Evolutionary conservation across 2,797 vertebrate genomes (phyloP).

Genomic region (Sebastolobus altivelis): DNA sequence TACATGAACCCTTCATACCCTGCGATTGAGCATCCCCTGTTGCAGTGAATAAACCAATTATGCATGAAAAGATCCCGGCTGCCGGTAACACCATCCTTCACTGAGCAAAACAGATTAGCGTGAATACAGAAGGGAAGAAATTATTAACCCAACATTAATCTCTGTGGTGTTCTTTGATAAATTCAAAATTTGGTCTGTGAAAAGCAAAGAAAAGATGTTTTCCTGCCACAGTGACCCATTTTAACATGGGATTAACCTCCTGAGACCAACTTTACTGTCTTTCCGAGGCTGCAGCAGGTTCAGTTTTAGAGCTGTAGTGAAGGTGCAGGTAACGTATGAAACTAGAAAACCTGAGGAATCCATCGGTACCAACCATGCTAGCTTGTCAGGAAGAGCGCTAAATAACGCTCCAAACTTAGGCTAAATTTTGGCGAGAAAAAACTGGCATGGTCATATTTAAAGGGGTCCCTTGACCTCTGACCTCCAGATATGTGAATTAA

Average conservation of each 20-base stretch:
- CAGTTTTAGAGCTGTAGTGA: too few species aligned
- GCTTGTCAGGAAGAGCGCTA: too few species aligned
- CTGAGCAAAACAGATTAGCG: slow-evolving; percentile 16
- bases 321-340: too few species aligned
- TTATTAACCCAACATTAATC: slow-evolving; percentile 16
- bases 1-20: slow-evolving; percentile 2
- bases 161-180: neutral
- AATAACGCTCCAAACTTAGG: too few species aligned
- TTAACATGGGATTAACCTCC: neutral
- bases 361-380: too few species aligned
- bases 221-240: neutral
- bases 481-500: too few species aligned
- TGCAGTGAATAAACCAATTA: slow-evolving; percentile 42
- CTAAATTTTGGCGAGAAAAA: too few species aligned
- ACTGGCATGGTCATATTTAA: too few species aligned
- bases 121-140: slow-evolving; percentile 3
- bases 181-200: neutral
- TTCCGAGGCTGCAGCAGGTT: too few species aligned
- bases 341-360: too few species aligned
- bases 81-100: slow-evolving; percentile 5
- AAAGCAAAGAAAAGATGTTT: slow-evolving; percentile 12
- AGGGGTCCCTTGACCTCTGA: too few species aligned
- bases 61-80: slow-evolving; percentile 31
- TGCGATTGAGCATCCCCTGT: neutral
- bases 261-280: too few species aligned